Evolutionary conservation across 2,113 vertebrate genomes (phyloP).

Genomic region (Odocoileus hemionus): DNA sequence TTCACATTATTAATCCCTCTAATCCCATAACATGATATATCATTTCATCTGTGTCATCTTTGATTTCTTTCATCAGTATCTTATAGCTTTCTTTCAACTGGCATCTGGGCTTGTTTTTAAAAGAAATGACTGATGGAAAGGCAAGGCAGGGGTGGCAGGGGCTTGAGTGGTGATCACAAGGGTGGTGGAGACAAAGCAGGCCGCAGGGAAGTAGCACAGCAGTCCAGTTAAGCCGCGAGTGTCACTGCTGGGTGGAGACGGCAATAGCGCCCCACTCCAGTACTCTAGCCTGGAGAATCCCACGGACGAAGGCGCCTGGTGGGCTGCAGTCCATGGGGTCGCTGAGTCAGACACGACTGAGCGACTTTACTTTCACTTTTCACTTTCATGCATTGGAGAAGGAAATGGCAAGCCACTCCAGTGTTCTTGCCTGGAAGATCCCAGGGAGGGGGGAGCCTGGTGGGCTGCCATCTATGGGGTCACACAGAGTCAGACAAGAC

Average conservation of each 20-base stretch:
- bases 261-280: too few relatives aligned
- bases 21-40: neutral
- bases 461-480: too few relatives aligned
- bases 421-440: too few relatives aligned
- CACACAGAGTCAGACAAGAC: too few relatives aligned
- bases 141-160: neutral
- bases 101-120: neutral
- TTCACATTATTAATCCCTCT: neutral
- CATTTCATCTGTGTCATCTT: neutral
- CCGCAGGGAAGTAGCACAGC: neutral
- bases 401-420: too few relatives aligned
- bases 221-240: neutral
- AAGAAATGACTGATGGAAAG: neutral
- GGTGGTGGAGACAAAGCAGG: neutral
- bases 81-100: neutral
- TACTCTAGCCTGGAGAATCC: too few relatives aligned
- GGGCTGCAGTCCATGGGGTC: too few relatives aligned
- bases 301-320: too few relatives aligned
- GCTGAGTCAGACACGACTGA: too few relatives aligned
- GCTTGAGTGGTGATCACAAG: fast-evolving
- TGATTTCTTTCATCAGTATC: neutral
- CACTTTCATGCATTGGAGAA: too few relatives aligned
- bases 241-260: neutral
- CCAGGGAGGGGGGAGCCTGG: too few relatives aligned
- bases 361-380: too few relatives aligned